Conservation (phyloP, 2,888 invertebrate species). For the Drosophila neotestacea region DNA sequence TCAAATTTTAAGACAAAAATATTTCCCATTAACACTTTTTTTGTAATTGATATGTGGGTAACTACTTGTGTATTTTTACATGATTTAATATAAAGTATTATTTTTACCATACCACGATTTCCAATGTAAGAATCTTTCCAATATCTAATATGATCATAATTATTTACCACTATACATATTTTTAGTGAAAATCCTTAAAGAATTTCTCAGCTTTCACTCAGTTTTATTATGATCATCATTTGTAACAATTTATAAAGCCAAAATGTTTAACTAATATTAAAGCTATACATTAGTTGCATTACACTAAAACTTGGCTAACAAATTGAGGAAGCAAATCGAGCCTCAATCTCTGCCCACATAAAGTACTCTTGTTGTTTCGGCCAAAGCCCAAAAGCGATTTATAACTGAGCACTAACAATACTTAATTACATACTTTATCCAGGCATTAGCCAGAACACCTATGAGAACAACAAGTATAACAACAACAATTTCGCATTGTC, state of each 20-base stretch:
- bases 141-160: too few relatives aligned
- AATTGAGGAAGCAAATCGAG: slow-evolving; percentile 8
- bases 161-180: too few relatives aligned
- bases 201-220: too few relatives aligned
- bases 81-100: neutral
- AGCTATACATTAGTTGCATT: neutral
- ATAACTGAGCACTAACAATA: slow-evolving; percentile 48
- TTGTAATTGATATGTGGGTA: too few relatives aligned
- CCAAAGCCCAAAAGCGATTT: slow-evolving; percentile 60
- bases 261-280: slow-evolving; percentile 9
- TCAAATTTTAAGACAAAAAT: neutral
- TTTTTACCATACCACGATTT: neutral
- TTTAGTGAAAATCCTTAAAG: too few relatives aligned
- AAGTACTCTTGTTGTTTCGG: slow-evolving; percentile 24
- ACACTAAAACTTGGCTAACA: slow-evolving; percentile 19
- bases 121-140: too few relatives aligned
- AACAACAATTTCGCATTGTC: slow-evolving; percentile 16
- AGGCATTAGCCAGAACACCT: slow-evolving; percentile 72
- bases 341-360: slow-evolving; percentile 14
- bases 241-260: neutral
- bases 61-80: neutral
- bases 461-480: slow-evolving; percentile 40
- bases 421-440: slow-evolving; percentile 76
- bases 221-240: neutral
- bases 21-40: neutral